Base-by-base conservation (phyloP, 2,888 invertebrate genomes). In the Galerucella pusilla region DNA sequence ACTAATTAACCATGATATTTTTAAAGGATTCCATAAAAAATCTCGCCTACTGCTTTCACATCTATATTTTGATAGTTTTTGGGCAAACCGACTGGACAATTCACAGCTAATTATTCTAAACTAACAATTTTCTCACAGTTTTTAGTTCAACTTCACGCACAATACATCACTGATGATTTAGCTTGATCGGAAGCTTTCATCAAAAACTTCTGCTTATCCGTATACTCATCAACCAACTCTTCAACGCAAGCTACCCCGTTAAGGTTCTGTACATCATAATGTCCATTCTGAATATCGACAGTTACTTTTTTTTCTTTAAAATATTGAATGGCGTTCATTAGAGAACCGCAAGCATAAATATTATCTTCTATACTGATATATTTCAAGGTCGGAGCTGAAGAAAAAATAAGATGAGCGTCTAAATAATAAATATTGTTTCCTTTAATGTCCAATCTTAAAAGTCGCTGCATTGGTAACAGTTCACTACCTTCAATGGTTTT, bases 161-260 rank as follows among this genome's bases (percentile, higher is more conserved):
- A 74, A 59, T 68, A 71, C 4, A 45, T 57, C 10, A 49, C 49
- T 20, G 68, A 52, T n/a, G 14, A 49, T 63, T 80, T 76, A 1
- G 81, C 78, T 68, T 83, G 80, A 12, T 81, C 78, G 35, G 75
- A 54, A 20, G 83, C 83, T 54, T 78, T 78, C 49, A 80, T 74
- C 42, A 84, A 75, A 75, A 85, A 85, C 57, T 80, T 77, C 3
- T 82, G 76, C 73, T 84, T 83, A 14, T 82, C 77, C 52, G 84
- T 78, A 35, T 76, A 75, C 6, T 79, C 77, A 11, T 57, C 76
- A 5, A 85, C 66, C 14, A 71, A 68, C 28, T 80, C 79, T 65
- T 85, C 82, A 10, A 83, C 82, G 74, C 87, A 87, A 59, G 85
- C 85, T 64, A 87, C 84, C 0, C 87, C 87, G 63, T 85, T 83